phyloP scores from a whole-genome alignment of 2,797 vertebrate genomes.

The Ctenopoma kingsleyae region DNA sequence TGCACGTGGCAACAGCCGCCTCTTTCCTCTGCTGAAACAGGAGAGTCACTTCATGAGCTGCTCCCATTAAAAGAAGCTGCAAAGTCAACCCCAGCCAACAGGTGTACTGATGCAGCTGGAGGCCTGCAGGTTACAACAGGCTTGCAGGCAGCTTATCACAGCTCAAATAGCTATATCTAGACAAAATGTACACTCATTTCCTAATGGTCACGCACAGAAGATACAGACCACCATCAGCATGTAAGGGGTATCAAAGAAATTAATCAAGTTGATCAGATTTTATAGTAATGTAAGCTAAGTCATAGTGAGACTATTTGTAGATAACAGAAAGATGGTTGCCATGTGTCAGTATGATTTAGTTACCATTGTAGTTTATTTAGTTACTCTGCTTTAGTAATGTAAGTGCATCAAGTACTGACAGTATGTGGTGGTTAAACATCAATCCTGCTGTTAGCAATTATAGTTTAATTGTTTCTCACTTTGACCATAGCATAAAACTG shows the following conservation, averaged over 20 bases:
- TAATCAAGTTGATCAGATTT: conserved; percentile 7
- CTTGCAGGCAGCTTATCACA: conserved; percentile 28
- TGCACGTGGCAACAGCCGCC: conserved; percentile 66
- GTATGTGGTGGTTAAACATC: background rate
- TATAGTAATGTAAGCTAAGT: conserved; percentile 1
- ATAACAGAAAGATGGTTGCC: conserved; percentile 2
- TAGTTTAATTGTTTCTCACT: background rate
- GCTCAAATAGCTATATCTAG: conserved; percentile 28
- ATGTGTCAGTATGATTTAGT: conserved; percentile 31
- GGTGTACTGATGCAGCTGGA: conserved; percentile 72
- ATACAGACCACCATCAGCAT: background rate
- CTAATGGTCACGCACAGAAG: background rate
- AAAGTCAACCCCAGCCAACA: conserved; percentile 52
- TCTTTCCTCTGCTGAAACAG: conserved; percentile 42
- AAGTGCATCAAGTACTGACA: background rate
- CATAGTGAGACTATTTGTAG: conserved; percentile 1
- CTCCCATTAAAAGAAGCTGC: conserved; percentile 55
- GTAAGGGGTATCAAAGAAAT: background rate
- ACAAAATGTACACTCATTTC: conserved; percentile 36
- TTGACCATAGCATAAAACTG: background rate
- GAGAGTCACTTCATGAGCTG: conserved; percentile 48
- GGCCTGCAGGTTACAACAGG: conserved; percentile 61
- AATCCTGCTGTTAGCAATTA: background rate
- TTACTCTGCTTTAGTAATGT: background rate
- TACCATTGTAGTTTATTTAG: conserved; percentile 10